Conservation (phyloP, 2,113 vertebrate genomes). For the Rhea pennata region DNA sequence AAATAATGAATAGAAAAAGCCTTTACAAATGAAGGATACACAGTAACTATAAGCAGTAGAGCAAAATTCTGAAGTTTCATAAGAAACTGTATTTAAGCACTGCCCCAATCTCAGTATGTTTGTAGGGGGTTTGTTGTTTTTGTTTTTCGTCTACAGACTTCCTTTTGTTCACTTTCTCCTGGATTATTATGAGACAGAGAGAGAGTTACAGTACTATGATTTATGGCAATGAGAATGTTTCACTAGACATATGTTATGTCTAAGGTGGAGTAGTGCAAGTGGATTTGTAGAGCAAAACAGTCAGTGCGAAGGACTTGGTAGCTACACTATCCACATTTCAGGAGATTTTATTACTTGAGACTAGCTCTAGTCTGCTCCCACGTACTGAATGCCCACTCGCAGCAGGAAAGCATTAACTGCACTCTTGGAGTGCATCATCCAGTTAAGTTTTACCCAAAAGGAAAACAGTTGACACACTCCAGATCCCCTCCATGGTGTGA, state of each 20-base stretch:
- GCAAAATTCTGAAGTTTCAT: neutral
- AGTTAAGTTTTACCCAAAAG: neutral
- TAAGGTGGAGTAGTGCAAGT: neutral
- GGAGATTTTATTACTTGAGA: neutral
- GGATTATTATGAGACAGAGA: neutral
- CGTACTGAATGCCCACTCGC: fast-evolving
- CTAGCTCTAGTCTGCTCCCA: neutral
- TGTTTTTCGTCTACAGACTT: neutral
- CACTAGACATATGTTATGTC: neutral
- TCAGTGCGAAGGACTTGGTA: neutral
- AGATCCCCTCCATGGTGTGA: neutral
- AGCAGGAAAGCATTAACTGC: neutral
- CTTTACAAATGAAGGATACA: neutral
- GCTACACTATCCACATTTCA: neutral
- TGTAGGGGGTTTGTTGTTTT: neutral
- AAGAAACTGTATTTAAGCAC: neutral
- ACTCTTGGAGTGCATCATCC: neutral
- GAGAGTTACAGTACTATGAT: neutral
- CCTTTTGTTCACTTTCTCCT: neutral
- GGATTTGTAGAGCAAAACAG: neutral
- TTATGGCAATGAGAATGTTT: neutral
- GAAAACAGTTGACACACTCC: neutral
- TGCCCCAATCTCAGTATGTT: neutral
- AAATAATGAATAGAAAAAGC: neutral
- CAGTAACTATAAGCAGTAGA: neutral